Percentiles rank a stretch among this genome's conserved stretches.
Conservation (phyloP, 2,797 vertebrate species). For the Cirrhinus mrigala region DNA sequence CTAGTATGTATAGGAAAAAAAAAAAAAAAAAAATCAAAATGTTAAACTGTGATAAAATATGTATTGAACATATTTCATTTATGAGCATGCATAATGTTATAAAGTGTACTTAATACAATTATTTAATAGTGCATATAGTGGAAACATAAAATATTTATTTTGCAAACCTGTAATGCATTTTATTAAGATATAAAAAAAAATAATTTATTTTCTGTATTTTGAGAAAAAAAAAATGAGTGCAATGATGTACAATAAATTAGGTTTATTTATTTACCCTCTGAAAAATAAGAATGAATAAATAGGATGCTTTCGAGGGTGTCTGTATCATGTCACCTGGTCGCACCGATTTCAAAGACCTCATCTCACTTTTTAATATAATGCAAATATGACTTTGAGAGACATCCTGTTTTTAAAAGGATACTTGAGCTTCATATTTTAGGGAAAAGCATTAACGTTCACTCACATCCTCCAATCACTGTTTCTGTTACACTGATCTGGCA, state of each 20-base stretch:
- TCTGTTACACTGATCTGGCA: neutral
- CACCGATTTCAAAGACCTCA: neutral
- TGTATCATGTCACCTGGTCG: neutral
- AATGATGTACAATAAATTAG: neutral
- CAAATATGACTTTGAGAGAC: neutral
- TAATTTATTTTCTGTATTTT: neutral
- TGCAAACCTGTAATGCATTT: neutral
- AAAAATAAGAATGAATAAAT: neutral
- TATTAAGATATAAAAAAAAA: neutral
- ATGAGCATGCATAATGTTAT: neutral
- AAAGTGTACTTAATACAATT: neutral
- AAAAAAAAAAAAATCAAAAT: neutral
- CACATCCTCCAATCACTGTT: neutral
- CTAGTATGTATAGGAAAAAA: accelerated
- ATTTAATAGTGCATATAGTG: neutral
- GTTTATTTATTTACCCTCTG: neutral
- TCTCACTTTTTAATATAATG: neutral
- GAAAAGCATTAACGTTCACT: neutral
- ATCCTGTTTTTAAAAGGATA: neutral
- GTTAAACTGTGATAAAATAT: neutral
- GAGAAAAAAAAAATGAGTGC: neutral
- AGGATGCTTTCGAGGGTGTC: neutral
- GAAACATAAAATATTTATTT: neutral
- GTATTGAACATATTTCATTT: neutral
- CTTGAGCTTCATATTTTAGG: neutral